Conservation (phyloP, 2,113 vertebrate genomes). For the Sylvilagus bachmani region DNA sequence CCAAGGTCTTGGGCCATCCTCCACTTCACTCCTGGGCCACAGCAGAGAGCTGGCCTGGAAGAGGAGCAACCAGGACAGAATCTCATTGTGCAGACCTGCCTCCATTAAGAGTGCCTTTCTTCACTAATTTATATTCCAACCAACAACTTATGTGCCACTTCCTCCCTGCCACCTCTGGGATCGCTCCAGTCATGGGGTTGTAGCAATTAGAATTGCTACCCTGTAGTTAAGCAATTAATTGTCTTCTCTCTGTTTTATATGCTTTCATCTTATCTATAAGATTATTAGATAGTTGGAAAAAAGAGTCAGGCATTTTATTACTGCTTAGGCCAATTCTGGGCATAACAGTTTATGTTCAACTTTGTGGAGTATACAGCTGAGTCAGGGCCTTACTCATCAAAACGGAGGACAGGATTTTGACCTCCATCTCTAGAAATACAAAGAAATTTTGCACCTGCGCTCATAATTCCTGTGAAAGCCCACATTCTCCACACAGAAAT, state of each 20-base stretch:
- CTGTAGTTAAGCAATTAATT: not conserved
- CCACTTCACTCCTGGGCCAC: too few species aligned
- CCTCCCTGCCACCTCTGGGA: not conserved
- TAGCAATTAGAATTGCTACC: not conserved
- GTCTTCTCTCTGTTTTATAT: not conserved
- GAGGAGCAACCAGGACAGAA: too few species aligned
- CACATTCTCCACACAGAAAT: not conserved
- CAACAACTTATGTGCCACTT: not conserved
- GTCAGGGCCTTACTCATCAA: not conserved
- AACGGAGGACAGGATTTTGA: not conserved
- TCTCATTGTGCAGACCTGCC: too few species aligned
- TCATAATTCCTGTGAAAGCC: not conserved
- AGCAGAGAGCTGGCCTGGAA: too few species aligned
- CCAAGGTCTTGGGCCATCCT: too few species aligned
- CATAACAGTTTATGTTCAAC: not conserved
- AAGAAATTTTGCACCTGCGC: not conserved
- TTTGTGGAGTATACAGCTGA: not conserved
- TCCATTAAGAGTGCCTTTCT: not conserved
- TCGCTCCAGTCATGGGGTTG: not conserved
- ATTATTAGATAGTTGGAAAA: not conserved
- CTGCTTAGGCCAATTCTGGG: not conserved
- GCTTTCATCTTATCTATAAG: not conserved
- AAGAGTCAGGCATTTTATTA: not conserved
- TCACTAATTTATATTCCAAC: not conserved
- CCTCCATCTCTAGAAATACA: not conserved